Evolutionary conservation across 1,140 invertebrate species (phyloP).

Genomic region (Teleopsis dalmanni): DNA sequence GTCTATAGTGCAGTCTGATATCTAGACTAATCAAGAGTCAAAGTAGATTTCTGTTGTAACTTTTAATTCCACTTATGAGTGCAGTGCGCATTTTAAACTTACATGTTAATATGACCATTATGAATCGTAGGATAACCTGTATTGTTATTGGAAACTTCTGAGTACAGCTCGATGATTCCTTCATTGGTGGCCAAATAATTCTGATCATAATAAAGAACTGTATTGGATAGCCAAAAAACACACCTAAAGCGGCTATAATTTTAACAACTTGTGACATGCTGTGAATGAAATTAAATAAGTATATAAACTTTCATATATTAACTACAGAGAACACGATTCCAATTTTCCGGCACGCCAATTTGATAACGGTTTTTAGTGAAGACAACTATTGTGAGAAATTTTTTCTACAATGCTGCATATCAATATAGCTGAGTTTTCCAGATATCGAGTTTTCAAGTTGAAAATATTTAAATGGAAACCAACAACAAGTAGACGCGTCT

Average conservation of each 20-base stretch:
- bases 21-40: not conserved
- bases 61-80: too few relatives aligned
- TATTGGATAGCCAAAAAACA: constrained; percentile 73
- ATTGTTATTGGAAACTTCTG: constrained; percentile 44
- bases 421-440: too few relatives aligned
- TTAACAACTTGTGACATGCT: constrained; percentile 54
- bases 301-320: not conserved
- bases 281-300: constrained; percentile 17
- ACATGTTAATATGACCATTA: constrained; percentile 68
- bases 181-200: constrained; percentile 54
- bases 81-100: too few relatives aligned
- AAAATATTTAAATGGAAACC: too few relatives aligned
- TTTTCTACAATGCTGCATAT: too few relatives aligned
- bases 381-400: too few relatives aligned
- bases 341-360: not conserved
- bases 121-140: constrained; percentile 30
- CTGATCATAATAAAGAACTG: constrained; percentile 79
- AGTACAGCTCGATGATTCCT: constrained; percentile 47
- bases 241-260: constrained; percentile 64
- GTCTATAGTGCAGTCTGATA: too few relatives aligned
- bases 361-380: too few relatives aligned
- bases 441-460: too few relatives aligned
- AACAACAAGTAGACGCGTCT: too few relatives aligned
- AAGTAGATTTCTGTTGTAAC: too few relatives aligned
- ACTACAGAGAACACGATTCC: not conserved